Conservation (phyloP, 1,140 invertebrate species). For the Neuroterus valhalla region DNA sequence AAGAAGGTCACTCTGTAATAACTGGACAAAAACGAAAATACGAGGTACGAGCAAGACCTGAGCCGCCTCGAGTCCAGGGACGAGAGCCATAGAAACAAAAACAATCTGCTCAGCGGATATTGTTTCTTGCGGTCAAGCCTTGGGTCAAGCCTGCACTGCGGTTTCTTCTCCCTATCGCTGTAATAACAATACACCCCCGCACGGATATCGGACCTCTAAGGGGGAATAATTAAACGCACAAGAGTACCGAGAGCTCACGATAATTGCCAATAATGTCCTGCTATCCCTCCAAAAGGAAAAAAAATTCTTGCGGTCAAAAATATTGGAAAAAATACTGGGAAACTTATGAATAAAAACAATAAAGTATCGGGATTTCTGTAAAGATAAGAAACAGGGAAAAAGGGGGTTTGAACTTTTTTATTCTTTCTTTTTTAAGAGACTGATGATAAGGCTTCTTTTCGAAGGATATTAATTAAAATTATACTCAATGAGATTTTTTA, state of each 20-base stretch:
- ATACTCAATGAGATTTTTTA: no score
- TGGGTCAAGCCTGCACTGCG: slow-evolving; percentile 19
- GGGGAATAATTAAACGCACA: slow-evolving; percentile 13
- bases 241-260: neutral
- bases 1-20: slow-evolving; percentile 24
- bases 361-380: no score
- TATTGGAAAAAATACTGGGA: neutral
- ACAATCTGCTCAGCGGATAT: slow-evolving; percentile 27
- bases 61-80: slow-evolving; percentile 24
- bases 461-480: no score
- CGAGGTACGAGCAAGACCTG: slow-evolving; percentile 25
- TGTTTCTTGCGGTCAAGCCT: slow-evolving; percentile 28
- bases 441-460: no score
- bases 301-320: neutral
- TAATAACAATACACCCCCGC: slow-evolving; percentile 30
- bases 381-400: no score
- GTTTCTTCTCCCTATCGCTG: slow-evolving; percentile 5
- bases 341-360: neutral
- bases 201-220: slow-evolving; percentile 9
- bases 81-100: slow-evolving; percentile 19
- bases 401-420: no score
- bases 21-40: slow-evolving; percentile 30
- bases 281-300: no score
- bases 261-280: neutral
- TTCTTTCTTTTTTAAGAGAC: no score